Percentiles rank a stretch among this genome's conserved stretches.
Evolutionary conservation across 2,888 invertebrate species (phyloP).

Genomic region (Cataglyphis livida): DNA sequence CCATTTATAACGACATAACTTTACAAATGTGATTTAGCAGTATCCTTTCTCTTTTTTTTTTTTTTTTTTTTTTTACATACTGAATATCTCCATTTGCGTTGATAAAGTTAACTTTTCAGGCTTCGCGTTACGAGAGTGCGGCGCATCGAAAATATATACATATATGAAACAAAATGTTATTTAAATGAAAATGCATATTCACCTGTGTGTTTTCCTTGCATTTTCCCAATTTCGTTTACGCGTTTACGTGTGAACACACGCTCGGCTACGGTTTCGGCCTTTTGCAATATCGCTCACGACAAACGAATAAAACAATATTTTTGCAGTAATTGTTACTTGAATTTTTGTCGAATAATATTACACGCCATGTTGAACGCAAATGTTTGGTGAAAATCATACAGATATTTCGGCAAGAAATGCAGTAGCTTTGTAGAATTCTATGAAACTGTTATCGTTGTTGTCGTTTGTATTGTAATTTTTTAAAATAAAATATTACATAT

Average conservation of each 20-base stretch:
- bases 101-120: constrained; percentile 48
- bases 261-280: not conserved
- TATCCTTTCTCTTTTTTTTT: constrained; percentile 12
- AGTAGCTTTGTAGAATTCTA: constrained; percentile 2
- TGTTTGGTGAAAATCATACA: not conserved
- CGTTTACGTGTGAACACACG: constrained; percentile 10
- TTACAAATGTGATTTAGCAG: constrained; percentile 45
- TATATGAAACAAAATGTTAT: constrained; percentile 19
- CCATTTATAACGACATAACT: constrained; percentile 49
- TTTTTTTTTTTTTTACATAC: constrained; percentile 36
- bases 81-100: constrained; percentile 42
- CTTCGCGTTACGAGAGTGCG: constrained; percentile 21
- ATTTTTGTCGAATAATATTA: constrained; percentile 27
- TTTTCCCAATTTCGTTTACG: constrained; percentile 29
- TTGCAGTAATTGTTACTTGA: constrained; percentile 38
- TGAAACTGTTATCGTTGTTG: not conserved
- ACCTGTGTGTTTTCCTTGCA: constrained; percentile 9
- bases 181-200: constrained; percentile 53
- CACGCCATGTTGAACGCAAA: constrained; percentile 4
- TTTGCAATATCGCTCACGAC: constrained; percentile 22
- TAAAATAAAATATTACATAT: not conserved
- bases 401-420: constrained; percentile 7
- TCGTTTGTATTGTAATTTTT: not conserved
- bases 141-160: constrained; percentile 27
- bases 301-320: constrained; percentile 35